Conservation (phyloP, 2,113 vertebrate genomes). For the Salvator merianae region DNA sequence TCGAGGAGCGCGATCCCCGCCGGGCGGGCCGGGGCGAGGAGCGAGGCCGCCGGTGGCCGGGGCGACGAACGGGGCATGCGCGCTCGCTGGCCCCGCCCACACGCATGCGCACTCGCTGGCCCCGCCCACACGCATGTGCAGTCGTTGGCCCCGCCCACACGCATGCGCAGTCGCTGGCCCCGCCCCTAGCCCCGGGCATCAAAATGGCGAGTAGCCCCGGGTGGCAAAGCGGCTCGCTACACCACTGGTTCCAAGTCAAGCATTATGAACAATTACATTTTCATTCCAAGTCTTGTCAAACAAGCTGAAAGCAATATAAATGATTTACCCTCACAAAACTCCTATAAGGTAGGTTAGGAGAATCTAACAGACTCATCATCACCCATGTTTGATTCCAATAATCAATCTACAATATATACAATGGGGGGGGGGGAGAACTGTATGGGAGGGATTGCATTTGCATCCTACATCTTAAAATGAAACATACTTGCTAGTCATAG, state of each 20-base stretch:
- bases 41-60: too few species aligned
- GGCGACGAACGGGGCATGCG: too few species aligned
- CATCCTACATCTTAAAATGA: neutral
- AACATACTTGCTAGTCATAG: neutral
- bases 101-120: too few species aligned
- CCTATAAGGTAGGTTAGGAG: neutral
- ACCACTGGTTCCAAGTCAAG: neutral
- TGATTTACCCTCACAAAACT: neutral
- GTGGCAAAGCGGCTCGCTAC: too few species aligned
- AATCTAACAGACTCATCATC: neutral
- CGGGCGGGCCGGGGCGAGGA: too few species aligned
- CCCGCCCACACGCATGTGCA: too few species aligned
- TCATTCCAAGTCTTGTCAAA: neutral
- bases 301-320: neutral
- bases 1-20: too few species aligned
- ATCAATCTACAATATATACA: neutral
- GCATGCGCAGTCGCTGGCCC: too few species aligned
- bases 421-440: neutral
- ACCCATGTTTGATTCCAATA: neutral
- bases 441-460: neutral
- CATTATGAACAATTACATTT: neutral
- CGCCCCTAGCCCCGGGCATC: too few species aligned
- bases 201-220: too few species aligned
- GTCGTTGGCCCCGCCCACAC: too few species aligned
- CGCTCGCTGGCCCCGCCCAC: too few species aligned